Conservation (phyloP, 2,888 invertebrate genomes). For the Drosophila kanekoi region DNA sequence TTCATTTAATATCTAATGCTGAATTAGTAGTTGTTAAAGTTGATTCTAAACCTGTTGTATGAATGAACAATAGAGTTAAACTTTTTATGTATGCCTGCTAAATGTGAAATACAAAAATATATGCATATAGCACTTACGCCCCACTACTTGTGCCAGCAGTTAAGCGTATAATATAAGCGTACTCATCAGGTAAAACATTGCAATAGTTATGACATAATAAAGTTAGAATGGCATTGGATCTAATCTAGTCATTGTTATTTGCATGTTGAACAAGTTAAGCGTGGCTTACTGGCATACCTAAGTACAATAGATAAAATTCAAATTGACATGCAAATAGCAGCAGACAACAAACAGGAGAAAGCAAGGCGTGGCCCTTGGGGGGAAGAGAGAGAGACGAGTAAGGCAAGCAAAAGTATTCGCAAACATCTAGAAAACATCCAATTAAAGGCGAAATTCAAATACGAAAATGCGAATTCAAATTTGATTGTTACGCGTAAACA, state of each 20-base stretch:
- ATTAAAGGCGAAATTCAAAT: conserved; percentile 73
- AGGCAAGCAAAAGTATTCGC: conserved; percentile 6
- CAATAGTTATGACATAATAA: conserved; percentile 11
- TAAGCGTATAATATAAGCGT: background rate
- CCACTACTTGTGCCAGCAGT: too few species aligned
- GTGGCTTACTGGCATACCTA: conserved; percentile 61
- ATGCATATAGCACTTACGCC: too few species aligned
- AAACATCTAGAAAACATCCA: conserved; percentile 70
- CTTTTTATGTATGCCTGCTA: too few species aligned
- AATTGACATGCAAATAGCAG: conserved; percentile 77
- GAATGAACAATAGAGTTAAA: too few species aligned
- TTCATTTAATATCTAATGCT: too few species aligned
- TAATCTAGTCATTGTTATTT: conserved; percentile 70
- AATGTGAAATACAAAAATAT: too few species aligned
- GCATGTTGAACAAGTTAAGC: conserved; percentile 72
- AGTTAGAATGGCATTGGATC: conserved; percentile 29
- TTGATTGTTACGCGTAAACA: conserved; percentile 81
- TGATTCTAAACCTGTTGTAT: too few species aligned
- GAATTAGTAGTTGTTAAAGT: too few species aligned
- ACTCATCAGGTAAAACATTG: conserved; percentile 14
- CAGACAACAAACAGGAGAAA: conserved; percentile 29
- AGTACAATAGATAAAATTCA: conserved; percentile 71
- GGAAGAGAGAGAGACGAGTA: background rate
- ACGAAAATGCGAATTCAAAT: conserved; percentile 77
- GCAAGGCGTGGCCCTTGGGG: too few species aligned